Conservation (phyloP, 1,140 invertebrate genomes). For the Agrilus planipennis region DNA sequence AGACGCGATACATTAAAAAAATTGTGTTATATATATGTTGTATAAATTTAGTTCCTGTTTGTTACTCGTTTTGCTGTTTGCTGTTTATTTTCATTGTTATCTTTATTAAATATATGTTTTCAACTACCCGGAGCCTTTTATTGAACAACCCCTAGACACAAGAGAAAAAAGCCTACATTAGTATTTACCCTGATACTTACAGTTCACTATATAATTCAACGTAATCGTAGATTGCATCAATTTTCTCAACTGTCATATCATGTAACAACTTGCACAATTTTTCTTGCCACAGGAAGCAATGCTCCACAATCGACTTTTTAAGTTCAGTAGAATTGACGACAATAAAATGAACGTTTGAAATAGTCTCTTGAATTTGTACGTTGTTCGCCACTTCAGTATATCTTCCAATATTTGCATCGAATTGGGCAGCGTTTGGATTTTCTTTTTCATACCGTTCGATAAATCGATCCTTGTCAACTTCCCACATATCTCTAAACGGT, state of each 20-base stretch:
- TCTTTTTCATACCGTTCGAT: conserved; percentile 54
- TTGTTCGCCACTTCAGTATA: conserved; percentile 67
- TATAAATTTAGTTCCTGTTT: too few relatives aligned
- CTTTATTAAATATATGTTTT: too few relatives aligned
- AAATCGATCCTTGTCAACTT: conserved; percentile 66
- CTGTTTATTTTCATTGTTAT: too few relatives aligned
- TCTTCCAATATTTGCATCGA: conserved; percentile 64
- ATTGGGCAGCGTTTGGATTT: conserved; percentile 57
- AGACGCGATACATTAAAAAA: too few relatives aligned
- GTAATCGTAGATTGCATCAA: conserved; percentile 52
- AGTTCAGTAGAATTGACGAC: conserved; percentile 61
- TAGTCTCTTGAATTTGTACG: conserved; percentile 63
- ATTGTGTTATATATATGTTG: too few relatives aligned
- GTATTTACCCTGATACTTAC: too few relatives aligned
- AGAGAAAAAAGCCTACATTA: too few relatives aligned
- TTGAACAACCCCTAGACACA: too few relatives aligned
- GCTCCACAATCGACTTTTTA: conserved; percentile 62
- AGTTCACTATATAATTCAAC: conserved; percentile 12
- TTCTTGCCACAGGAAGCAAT: conserved; percentile 71
- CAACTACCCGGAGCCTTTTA: too few relatives aligned
- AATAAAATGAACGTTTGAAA: conserved; percentile 63
- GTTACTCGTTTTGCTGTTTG: too few relatives aligned
- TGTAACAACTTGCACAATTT: conserved; percentile 55
- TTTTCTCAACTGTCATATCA: conserved; percentile 49
- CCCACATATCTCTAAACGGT: conserved; percentile 68